Percentiles rank a stretch among this genome's conserved stretches.
Conservation (phyloP, 2,888 invertebrate species). For the Iselma pallidipennis region DNA sequence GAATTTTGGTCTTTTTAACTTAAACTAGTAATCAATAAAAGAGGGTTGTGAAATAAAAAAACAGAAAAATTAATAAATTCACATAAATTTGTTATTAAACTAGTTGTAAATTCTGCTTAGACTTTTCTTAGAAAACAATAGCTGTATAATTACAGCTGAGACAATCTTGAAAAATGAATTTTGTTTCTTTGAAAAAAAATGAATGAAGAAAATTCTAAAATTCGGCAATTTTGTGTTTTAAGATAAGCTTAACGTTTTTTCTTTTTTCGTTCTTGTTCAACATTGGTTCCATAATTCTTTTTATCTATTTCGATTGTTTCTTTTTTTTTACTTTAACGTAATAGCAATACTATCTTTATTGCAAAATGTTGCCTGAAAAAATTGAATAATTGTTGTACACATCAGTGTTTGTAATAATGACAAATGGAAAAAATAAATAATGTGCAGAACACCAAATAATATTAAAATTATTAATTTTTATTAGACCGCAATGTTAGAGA, state of each 20-base stretch:
- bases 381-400: conserved; percentile 49
- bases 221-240: neutral
- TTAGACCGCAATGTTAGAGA: conserved; percentile 52
- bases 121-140: conserved; percentile 41
- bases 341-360: conserved; percentile 29
- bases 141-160: conserved; percentile 40
- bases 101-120: conserved; percentile 44
- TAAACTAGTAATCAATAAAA: conserved; percentile 46
- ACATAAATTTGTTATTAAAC: conserved; percentile 27
- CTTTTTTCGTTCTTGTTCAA: neutral
- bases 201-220: neutral
- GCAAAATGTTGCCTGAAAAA: conserved; percentile 46
- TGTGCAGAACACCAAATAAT: conserved; percentile 59
- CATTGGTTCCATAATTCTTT: neutral
- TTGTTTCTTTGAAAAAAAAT: neutral
- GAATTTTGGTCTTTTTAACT: conserved; percentile 31
- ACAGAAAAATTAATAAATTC: conserved; percentile 31
- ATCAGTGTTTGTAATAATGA: conserved; percentile 49
- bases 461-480: conserved; percentile 51
- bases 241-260: neutral
- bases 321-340: too few relatives aligned
- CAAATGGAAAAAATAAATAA: conserved; percentile 43
- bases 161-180: conserved; percentile 27
- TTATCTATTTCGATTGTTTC: too few relatives aligned
- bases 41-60: conserved; percentile 50